A percentile compares a stretch with the other conserved stretches of the same genome.
Evolutionary conservation across 2,888 invertebrate genomes (phyloP).

Genomic region (Cosmopolites sordidus): DNA sequence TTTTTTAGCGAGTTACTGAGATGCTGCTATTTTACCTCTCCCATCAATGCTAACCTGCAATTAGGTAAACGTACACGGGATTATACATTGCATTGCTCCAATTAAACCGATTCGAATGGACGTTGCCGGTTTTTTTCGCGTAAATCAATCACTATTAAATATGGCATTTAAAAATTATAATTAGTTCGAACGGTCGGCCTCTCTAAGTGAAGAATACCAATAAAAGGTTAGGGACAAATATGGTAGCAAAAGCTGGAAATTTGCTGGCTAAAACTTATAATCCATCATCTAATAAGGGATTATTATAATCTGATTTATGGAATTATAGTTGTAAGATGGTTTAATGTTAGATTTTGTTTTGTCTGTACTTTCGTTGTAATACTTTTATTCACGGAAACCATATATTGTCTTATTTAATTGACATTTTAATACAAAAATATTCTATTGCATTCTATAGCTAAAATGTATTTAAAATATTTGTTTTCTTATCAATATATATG

Average conservation of each 20-base stretch:
- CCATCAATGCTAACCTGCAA: conserved; percentile 11
- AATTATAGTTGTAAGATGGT: background rate
- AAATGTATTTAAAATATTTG: no score
- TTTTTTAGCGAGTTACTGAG: background rate
- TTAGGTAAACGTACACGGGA: conserved; percentile 11
- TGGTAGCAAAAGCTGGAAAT: conserved; percentile 18
- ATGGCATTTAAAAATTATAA: conserved; percentile 36
- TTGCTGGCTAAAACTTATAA: conserved; percentile 13
- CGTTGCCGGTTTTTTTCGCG: conserved; percentile 5
- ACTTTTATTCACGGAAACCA: no score
- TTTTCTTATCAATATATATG: no score
- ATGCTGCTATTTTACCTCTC: conserved; percentile 13
- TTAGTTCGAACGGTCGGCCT: conserved; percentile 25
- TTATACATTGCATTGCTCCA: conserved; percentile 15
- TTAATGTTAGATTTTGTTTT: background rate
- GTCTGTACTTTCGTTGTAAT: no score
- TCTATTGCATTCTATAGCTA: no score
- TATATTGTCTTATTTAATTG: no score
- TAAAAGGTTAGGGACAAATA: conserved; percentile 25
- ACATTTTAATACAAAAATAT: no score
- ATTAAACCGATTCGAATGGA: conserved; percentile 5
- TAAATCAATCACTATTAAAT: conserved; percentile 29
- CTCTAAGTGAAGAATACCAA: conserved; percentile 12
- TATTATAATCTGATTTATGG: conserved; percentile 10
- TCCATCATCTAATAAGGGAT: conserved; percentile 15